Evolutionary conservation across 2,797 vertebrate species (phyloP).

Genomic region (Decapterus maruadsi): DNA sequence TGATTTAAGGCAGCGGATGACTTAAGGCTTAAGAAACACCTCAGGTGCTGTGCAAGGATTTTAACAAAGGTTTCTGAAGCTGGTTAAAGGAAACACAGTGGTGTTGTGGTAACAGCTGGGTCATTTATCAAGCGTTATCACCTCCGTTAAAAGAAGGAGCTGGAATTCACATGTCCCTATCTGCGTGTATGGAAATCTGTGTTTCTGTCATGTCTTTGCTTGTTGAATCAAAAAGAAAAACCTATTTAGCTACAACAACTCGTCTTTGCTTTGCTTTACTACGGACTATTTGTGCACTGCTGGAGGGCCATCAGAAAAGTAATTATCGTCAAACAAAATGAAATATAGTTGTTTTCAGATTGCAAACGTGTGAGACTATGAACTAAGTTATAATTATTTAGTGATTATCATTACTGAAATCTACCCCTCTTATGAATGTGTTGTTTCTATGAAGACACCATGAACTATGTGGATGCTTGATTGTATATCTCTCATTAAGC

Average conservation of each 20-base stretch:
- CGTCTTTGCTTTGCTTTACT: conserved; percentile 3
- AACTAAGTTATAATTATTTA: conserved; percentile 53
- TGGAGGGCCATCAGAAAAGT: conserved; percentile 48
- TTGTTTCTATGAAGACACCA: conserved; percentile 17
- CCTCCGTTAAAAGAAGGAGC: conserved; percentile 31
- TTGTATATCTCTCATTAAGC: conserved; percentile 34
- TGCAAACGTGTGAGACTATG: conserved; percentile 21
- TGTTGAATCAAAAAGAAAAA: conserved; percentile 35
- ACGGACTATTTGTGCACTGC: conserved; percentile 24
- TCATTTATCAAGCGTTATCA: conserved; percentile 66
- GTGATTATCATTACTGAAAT: conserved; percentile 48
- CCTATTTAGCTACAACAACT: conserved; percentile 13
- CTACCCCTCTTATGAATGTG: conserved; percentile 4
- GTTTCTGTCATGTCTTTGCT: conserved; percentile 52
- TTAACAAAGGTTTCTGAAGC: conserved; percentile 43
- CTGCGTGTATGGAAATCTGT: conserved; percentile 42
- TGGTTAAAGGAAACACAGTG: conserved; percentile 38
- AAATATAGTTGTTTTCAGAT: conserved; percentile 31
- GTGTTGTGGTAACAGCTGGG: conserved; percentile 31
- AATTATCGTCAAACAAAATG: conserved; percentile 48
- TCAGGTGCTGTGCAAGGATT: conserved; percentile 42
- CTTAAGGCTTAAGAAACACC: conserved; percentile 35
- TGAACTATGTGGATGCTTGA: conserved; percentile 25
- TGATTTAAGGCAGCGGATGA: conserved; percentile 48
- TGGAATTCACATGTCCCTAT: conserved; percentile 29